Conservation (phyloP, 92 coral and sea anemone genomes). For the Phymanthus crucifer region DNA sequence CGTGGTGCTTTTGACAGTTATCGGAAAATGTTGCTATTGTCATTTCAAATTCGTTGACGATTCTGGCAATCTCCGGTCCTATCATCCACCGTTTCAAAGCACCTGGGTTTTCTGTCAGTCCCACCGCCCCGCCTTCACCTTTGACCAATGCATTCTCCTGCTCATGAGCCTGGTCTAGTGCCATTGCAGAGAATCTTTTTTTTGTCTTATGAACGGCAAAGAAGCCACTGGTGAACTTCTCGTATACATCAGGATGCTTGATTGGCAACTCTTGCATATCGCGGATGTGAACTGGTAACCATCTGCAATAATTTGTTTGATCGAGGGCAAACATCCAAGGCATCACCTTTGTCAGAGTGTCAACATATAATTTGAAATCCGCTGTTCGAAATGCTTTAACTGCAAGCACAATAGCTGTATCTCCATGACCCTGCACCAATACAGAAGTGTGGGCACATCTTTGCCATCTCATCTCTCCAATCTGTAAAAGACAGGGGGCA, state of each 20-base stretch:
- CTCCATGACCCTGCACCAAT: background rate
- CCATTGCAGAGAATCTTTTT: conserved; percentile 31
- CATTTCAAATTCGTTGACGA: conserved; percentile 52
- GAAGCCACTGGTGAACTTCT: conserved; percentile 33
- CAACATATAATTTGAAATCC: conserved; percentile 31
- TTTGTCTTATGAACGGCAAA: conserved; percentile 40
- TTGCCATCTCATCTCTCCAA: background rate
- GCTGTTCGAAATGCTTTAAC: conserved; percentile 31
- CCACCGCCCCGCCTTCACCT: background rate
- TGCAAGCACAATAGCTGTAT: background rate
- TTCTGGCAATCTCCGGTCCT: conserved; percentile 61
- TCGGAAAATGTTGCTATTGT: background rate
- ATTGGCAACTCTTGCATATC: conserved; percentile 31
- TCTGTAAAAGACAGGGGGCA: background rate
- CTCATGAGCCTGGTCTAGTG: conserved; percentile 49
- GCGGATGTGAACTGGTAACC: conserved; percentile 45
- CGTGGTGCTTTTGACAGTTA: conserved; percentile 26
- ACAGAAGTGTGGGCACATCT: background rate
- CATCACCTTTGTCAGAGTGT: conserved; percentile 28
- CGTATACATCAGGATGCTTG: conserved; percentile 31
- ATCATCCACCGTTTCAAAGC: conserved; percentile 67
- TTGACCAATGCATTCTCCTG: conserved; percentile 10
- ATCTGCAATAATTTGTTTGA: conserved; percentile 38
- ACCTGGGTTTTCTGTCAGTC: conserved; percentile 41
- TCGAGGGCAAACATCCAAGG: conserved; percentile 58